phyloP scores from a whole-genome alignment of 2,113 vertebrate species.

The Grammomys surdaster region DNA sequence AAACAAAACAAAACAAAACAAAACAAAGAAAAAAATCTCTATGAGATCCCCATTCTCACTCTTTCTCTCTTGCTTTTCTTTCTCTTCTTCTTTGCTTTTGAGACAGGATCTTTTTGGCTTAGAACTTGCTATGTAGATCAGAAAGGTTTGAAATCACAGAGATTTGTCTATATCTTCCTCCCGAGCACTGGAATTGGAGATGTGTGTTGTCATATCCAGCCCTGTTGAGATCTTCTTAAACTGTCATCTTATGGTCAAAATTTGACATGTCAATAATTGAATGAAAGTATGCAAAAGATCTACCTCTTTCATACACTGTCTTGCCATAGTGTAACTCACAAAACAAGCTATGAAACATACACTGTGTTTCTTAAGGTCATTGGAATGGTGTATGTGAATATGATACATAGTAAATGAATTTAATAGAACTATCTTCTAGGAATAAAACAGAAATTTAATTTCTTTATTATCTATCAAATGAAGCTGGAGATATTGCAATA shows the following conservation, averaged over 20 bases:
- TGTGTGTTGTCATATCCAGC: neutral
- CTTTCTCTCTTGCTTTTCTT: neutral
- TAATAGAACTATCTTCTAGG: neutral
- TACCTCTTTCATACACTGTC: constrained; percentile 77
- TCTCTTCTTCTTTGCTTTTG: neutral
- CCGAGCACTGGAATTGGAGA: neutral
- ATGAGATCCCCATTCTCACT: neutral
- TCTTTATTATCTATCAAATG: neutral
- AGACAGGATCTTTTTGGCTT: neutral
- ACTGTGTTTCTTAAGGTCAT: neutral
- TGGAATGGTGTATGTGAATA: constrained; percentile 2
- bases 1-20: neutral
- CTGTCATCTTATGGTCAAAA: constrained; percentile 63
- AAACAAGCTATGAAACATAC: constrained; percentile 44
- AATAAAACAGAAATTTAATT: constrained; percentile 24
- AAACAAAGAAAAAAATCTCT: too few relatives aligned
- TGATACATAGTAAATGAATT: neutral
- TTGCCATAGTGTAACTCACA: constrained; percentile 74
- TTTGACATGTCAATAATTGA: constrained; percentile 25
- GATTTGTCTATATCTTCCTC: neutral
- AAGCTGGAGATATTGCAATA: neutral
- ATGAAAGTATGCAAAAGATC: constrained; percentile 39
- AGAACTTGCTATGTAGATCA: neutral
- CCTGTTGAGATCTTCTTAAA: constrained; percentile 52
- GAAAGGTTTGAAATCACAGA: neutral